phyloP scores from a whole-genome alignment of 2,113 vertebrate species.

The Turnix velox region DNA sequence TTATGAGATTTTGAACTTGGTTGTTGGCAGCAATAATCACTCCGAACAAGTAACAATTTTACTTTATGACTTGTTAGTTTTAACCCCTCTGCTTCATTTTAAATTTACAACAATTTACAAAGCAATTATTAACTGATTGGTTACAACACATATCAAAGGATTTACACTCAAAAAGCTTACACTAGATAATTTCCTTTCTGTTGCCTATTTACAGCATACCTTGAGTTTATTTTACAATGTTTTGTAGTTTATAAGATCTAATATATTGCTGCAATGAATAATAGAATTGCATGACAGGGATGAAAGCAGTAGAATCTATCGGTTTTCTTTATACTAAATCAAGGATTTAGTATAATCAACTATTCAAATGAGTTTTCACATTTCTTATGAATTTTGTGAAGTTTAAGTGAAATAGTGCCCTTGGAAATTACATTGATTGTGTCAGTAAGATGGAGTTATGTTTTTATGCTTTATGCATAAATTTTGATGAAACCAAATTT shows the following conservation, averaged over 20 bases:
- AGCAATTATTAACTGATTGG: conserved; percentile 39
- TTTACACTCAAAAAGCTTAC: background rate
- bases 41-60: background rate
- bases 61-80: conserved; percentile 35
- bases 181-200: background rate
- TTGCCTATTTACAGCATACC: background rate
- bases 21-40: background rate
- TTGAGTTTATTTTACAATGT: conserved; percentile 28
- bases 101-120: conserved; percentile 38
- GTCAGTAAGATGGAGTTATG: background rate
- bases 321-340: background rate
- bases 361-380: conserved; percentile 13
- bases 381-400: background rate
- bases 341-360: background rate
- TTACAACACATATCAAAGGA: background rate
- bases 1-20: background rate
- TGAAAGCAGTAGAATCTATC: background rate
- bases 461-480: background rate
- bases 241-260: conserved; percentile 12
- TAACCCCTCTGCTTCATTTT: conserved; percentile 30
- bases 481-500: background rate
- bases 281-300: background rate
- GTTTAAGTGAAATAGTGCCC: background rate
- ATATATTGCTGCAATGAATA: conserved; percentile 36
- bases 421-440: background rate